Conservation (phyloP, 2,888 invertebrate genomes). For the Opisthograptis luteolata region DNA sequence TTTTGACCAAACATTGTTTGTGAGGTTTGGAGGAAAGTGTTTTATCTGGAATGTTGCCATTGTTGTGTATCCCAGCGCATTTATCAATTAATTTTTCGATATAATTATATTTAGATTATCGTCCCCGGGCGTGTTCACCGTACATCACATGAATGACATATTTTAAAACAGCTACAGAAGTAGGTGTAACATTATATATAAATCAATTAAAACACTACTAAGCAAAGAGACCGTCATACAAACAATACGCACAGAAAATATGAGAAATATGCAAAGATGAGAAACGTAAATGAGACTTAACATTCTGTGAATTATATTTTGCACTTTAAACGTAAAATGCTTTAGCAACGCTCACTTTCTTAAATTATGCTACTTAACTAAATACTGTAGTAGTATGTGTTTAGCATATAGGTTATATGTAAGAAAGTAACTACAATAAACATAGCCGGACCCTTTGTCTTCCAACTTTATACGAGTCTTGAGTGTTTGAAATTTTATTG, state of each 20-base stretch:
- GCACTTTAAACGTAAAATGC: not conserved
- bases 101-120: no score
- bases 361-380: not conserved
- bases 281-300: no score
- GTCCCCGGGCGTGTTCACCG: no score
- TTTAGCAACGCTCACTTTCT: not conserved
- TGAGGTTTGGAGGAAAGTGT: conserved; percentile 17
- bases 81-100: not conserved
- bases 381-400: not conserved
- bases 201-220: no score
- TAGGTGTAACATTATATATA: no score
- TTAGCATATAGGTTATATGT: not conserved
- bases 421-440: not conserved
- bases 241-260: no score
- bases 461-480: conserved; percentile 16
- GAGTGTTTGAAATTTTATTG: conserved; percentile 3
- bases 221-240: no score
- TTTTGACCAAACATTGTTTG: conserved; percentile 34
- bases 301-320: not conserved
- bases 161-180: no score
- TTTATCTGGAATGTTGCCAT: conserved; percentile 19
- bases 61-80: conserved; percentile 9
- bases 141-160: no score
- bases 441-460: conserved; percentile 7
- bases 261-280: no score